Evolutionary conservation across 2,113 vertebrate species (phyloP).

Genomic region (Origma solitaria): DNA sequence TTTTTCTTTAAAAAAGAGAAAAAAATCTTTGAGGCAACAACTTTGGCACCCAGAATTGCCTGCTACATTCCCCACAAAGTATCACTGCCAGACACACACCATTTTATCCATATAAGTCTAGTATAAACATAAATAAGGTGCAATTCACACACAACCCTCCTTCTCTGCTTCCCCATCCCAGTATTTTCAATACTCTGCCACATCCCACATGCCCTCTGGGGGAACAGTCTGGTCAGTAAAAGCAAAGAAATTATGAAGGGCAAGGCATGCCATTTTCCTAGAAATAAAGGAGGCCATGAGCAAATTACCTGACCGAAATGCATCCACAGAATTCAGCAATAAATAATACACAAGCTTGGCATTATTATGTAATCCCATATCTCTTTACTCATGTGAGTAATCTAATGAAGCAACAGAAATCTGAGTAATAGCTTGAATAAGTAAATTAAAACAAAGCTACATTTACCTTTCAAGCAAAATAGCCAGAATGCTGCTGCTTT

Average conservation of each 20-base stretch:
- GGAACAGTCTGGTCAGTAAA: conserved; percentile 61
- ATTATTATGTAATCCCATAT: not conserved
- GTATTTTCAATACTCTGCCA: conserved; percentile 45
- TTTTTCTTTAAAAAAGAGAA: not conserved
- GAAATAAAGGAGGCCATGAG: conserved; percentile 14
- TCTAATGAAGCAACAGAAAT: not conserved
- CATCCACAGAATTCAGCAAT: not conserved
- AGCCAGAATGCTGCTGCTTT: not conserved
- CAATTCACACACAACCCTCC: not conserved
- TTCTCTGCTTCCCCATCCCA: not conserved
- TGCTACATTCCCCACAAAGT: not conserved
- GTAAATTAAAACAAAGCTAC: conserved; percentile 21
- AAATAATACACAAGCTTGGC: not conserved
- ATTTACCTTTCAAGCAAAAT: not conserved
- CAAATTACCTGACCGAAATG: not conserved
- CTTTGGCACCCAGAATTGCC: not conserved
- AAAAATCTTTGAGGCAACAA: not conserved
- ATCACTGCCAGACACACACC: not conserved
- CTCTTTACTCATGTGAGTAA: not conserved
- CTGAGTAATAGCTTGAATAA: not conserved
- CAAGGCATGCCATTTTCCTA: conserved; percentile 36
- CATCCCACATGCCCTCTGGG: conserved; percentile 63
- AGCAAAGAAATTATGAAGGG: conserved; percentile 47
- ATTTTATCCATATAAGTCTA: not conserved
- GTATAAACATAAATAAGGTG: not conserved